Base-by-base conservation (phyloP, 2,888 invertebrate genomes). In the Prenolepis imparis region DNA sequence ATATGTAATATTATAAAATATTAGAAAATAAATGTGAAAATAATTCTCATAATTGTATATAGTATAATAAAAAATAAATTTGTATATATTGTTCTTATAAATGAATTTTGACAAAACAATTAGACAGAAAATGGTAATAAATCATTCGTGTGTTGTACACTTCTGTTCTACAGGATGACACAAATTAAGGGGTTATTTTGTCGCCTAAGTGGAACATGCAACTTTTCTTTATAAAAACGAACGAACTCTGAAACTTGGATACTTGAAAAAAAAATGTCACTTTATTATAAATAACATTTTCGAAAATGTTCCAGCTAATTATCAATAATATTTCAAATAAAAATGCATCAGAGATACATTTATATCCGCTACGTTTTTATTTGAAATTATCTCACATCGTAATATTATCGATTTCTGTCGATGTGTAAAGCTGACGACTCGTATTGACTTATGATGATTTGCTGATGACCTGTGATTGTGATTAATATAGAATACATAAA, bases 241-340 rank as follows among this genome's bases (percentile, higher is more conserved):
- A 48, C 11, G 28, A 61, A 63, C 21, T 55, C 3, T 63, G 24
- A 9, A 18, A 18, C n/a, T 39, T 63, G 12, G 8, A 24, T 21
- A 36, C 4, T 36, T 18, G 28, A 11, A 24, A 57, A 59, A 39
- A 24, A 57, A 59, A 39, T 24, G 21, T 21, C 15, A 1, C 55
- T 67, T 28, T 48, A 44, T 28, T 48, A 2, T n/a, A 48, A 52
- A 41, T 11, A 57, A 73, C n/a, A 44, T 73, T 73, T 5, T 73
- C n/a, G 15, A 32, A 41, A 61, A 61, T n/a, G 28, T 63, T 28
- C 1, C 5, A 24, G 18, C 1, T 18, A 24, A 39, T n/a, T 28
- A 28, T 28, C 18, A 59, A 18, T 59, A 59, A 73, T 12, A 39
- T 39, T 52, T 15, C 32, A 36, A 55, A 36, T n/a, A 55, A 73